Evolutionary conservation across 2,113 vertebrate genomes (phyloP).

Genomic region (Sminthopsis crassicaudata): DNA sequence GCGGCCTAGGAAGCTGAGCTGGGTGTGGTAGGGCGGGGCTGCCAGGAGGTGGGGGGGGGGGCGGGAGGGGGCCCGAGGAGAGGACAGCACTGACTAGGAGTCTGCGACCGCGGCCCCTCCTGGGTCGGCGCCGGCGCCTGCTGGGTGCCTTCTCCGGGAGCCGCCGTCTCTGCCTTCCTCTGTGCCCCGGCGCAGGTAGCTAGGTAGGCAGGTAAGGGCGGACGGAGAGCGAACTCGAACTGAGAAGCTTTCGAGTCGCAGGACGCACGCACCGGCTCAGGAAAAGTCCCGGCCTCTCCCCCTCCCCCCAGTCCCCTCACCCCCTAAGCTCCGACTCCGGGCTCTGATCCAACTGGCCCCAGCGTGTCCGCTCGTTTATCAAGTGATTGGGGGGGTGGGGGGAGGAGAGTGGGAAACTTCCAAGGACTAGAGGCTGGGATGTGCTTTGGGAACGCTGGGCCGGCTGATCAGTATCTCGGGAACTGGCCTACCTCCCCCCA

Average conservation of each 20-base stretch:
- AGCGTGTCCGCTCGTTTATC: neutral
- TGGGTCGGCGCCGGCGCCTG: neutral
- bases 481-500: neutral
- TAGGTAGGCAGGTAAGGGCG: neutral
- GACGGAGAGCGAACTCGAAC: neutral
- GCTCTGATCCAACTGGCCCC: neutral
- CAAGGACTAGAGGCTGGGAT: neutral
- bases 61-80: too few relatives aligned
- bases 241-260: neutral
- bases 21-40: neutral
- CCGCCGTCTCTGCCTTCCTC: neutral
- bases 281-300: neutral
- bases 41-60: neutral
- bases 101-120: neutral
- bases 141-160: neutral
- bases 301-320: neutral
- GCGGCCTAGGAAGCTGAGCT: neutral
- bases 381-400: neutral
- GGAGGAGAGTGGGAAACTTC: neutral
- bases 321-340: neutral
- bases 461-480: neutral
- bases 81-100: fast-evolving
- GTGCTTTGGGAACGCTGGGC: neutral
- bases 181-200: neutral
- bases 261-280: neutral